Evolutionary conservation across 2,113 vertebrate genomes (phyloP), one percentile per base, ranked within the genome.

Genomic region (Syrmaticus mikado): DNA sequence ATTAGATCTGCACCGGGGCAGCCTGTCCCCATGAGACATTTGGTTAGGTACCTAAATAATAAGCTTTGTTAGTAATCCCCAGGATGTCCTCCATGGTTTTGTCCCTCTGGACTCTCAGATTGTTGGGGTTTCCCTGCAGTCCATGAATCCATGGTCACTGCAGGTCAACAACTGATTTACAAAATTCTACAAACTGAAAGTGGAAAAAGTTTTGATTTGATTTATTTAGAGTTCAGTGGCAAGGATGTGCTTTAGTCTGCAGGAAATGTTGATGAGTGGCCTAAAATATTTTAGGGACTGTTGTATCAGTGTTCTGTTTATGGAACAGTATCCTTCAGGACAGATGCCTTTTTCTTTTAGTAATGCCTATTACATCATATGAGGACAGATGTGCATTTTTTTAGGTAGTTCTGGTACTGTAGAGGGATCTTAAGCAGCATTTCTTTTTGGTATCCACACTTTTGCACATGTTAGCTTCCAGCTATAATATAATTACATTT

Each of bases 341-440:
- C 68, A 92, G 34, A 66, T 79, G 57, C 48, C 62, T 94, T 94
- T 93, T 92, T 80, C n/a, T 87, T 91, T 82, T 83, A 88, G 60
- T 92, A 70, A 85, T 83, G 68, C 58, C 61, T 93, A 72, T 90
- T 92, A 32, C 62, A 88, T 96, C 93, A 79, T 53, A 22, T 79
- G 71, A 93, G 61, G 75, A 62, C 22, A 79, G 55, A 96, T 93
- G 77, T 92, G 80, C 73, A 89, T 93, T 94, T 96, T 70, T 70
- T 87, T 68, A 76, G 55, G 79, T 83, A 85, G 87, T 81, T 91
- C 50, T 74, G 62, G 78, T 60, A 67, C 41, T 87, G 41, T 50
- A 61, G 40, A 77, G 28, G 48, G 84, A 64, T 91, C 85, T 85
- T 83, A 71, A 85, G 24, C 30, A 60, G 67, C 79, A 87, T 40